Evolutionary conservation across 2,797 vertebrate genomes (phyloP).

Genomic region (Enteromius radiatus): DNA sequence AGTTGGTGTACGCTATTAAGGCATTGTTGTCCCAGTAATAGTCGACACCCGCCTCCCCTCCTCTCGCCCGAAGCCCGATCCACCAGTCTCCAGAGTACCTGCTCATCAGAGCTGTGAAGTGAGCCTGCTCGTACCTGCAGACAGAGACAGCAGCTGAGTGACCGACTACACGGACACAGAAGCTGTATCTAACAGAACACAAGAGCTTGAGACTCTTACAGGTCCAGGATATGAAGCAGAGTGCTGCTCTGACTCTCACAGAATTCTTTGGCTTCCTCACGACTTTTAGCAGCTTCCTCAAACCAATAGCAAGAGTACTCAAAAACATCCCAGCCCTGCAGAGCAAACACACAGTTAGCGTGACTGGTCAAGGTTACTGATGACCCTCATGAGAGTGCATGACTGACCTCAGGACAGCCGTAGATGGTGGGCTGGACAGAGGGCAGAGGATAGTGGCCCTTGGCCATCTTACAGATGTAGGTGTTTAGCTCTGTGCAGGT

Average conservation of each 20-base stretch:
- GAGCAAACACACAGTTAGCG: background rate
- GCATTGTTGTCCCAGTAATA: constrained; percentile 77
- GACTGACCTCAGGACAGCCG: constrained; percentile 76
- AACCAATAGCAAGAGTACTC: constrained; percentile 81
- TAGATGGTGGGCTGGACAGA: constrained; percentile 76
- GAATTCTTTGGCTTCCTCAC: constrained; percentile 75
- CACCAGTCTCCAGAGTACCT: constrained; percentile 76
- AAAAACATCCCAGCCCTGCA: constrained; percentile 81
- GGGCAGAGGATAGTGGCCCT: constrained; percentile 77
- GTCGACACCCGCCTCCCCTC: constrained; percentile 71
- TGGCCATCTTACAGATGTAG: constrained; percentile 78
- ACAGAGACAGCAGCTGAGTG: background rate
- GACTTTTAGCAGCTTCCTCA: constrained; percentile 72
- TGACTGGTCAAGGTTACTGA: background rate
- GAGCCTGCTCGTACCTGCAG: constrained; percentile 79
- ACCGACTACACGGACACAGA: background rate
- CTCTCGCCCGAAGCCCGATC: constrained; percentile 76
- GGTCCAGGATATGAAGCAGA: constrained; percentile 77
- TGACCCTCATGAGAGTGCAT: background rate
- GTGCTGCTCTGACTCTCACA: constrained; percentile 67
- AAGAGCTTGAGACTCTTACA: constrained; percentile 69
- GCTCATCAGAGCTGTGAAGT: constrained; percentile 75
- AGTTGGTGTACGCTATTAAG: constrained; percentile 77
- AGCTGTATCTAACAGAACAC: background rate
- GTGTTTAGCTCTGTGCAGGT: constrained; percentile 78